Evolutionary conservation across 2,888 invertebrate species (phyloP).

Genomic region (Drosophila infuscata): DNA sequence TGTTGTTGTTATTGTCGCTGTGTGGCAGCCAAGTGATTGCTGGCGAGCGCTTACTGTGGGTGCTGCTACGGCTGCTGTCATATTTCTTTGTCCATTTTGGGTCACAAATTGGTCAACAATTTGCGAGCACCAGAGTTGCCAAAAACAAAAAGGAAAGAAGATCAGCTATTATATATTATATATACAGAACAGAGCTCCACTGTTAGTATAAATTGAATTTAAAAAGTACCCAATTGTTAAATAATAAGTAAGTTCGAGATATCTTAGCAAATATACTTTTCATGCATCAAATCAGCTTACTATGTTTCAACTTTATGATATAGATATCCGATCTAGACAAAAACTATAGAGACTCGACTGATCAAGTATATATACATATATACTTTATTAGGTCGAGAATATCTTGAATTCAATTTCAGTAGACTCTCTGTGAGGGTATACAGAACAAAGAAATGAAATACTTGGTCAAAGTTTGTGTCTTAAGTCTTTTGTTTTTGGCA

Average conservation of each 20-base stretch:
- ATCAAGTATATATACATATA: not conserved
- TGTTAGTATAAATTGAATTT: not conserved
- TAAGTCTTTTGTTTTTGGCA: slow-evolving; percentile 56
- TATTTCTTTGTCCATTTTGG: slow-evolving; percentile 53
- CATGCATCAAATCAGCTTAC: not conserved
- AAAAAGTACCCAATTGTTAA: not conserved
- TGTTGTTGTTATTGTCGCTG: slow-evolving; percentile 4
- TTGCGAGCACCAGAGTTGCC: slow-evolving; percentile 29
- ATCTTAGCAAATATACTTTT: not conserved
- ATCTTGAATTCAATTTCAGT: not conserved
- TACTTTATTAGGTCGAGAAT: not conserved
- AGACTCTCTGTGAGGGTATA: not conserved
- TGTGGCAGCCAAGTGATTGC: slow-evolving; percentile 43
- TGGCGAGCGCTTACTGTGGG: slow-evolving; percentile 30
- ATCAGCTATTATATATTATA: not conserved
- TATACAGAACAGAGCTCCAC: too few relatives aligned
- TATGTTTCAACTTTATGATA: not conserved
- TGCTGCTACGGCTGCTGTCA: slow-evolving; percentile 38
- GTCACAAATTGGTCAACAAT: slow-evolving; percentile 57
- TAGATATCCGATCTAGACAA: not conserved
- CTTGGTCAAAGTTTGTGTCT: slow-evolving; percentile 51
- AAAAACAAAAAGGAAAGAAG: not conserved
- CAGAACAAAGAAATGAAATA: not conserved
- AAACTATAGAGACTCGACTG: not conserved
- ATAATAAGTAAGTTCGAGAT: not conserved